Evolutionary conservation across 1,140 invertebrate species (phyloP).

Genomic region (Lasioglossum albipes): DNA sequence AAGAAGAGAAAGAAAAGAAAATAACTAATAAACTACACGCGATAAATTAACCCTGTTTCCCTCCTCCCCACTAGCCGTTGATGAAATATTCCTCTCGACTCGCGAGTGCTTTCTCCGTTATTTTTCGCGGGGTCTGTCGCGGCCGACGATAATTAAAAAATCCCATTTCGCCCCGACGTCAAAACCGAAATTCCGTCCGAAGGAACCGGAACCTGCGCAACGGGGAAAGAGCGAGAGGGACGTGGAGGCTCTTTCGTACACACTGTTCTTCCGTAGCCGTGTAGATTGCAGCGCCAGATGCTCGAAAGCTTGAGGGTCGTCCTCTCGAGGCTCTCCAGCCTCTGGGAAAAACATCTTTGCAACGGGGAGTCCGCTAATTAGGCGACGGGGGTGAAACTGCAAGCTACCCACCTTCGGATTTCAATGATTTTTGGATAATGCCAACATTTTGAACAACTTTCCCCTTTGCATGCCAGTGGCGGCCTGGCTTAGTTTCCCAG

Average conservation of each 20-base stretch:
- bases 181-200: slow-evolving; percentile 1
- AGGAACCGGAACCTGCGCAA: not conserved
- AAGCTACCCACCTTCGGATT: too few species aligned
- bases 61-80: too few species aligned
- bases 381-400: slow-evolving; percentile 11
- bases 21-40: not conserved
- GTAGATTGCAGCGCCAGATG: not conserved
- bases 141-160: slow-evolving; percentile 31
- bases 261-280: not conserved
- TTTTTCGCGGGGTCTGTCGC: too few species aligned
- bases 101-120: not conserved
- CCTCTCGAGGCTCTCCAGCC: slow-evolving; percentile 29
- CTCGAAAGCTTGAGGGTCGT: slow-evolving; percentile 36
- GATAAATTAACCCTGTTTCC: not conserved
- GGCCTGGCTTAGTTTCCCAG: too few species aligned
- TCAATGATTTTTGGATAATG: too few species aligned
- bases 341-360: slow-evolving; percentile 28
- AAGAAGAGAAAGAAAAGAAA: not conserved
- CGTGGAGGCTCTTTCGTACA: not conserved
- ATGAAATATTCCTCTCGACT: not conserved
- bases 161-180: slow-evolving; percentile 7
- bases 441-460: too few species aligned
- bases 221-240: not conserved
- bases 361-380: slow-evolving; percentile 48
- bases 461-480: too few species aligned